Evolutionary conservation across 1,140 invertebrate genomes (phyloP).

Genomic region (Orius insidiosus): DNA sequence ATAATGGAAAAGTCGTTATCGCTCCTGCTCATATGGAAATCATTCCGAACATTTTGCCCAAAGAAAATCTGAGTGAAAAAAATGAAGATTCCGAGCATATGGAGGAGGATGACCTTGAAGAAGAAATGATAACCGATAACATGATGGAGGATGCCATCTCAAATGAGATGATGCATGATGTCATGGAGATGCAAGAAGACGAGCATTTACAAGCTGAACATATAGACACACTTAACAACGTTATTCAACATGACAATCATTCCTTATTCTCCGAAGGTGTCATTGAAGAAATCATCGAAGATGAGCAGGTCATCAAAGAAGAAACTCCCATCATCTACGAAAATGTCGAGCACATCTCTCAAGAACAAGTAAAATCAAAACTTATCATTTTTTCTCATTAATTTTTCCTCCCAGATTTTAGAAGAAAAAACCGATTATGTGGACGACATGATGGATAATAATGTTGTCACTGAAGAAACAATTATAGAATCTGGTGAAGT

Average conservation of each 20-base stretch:
- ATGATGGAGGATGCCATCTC: slow-evolving; percentile 1
- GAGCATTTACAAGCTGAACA: neutral
- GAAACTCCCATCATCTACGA: slow-evolving; percentile 1
- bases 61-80: neutral
- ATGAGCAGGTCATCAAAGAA: slow-evolving; percentile 5
- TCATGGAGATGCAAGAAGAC: slow-evolving; percentile 1
- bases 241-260: neutral
- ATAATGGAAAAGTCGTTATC: slow-evolving; percentile 3
- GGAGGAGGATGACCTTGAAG: slow-evolving; percentile 9
- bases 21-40: slow-evolving; percentile 4
- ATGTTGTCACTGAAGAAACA: slow-evolving; percentile 15
- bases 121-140: slow-evolving; percentile 7
- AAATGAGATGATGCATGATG: slow-evolving; percentile 4
- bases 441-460: slow-evolving; percentile 11
- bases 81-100: slow-evolving; percentile 13
- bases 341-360: neutral
- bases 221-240: neutral
- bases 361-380: slow-evolving; percentile 1
- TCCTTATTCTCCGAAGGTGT: slow-evolving; percentile 6
- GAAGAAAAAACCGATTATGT: slow-evolving; percentile 10
- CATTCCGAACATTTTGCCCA: slow-evolving; percentile 1
- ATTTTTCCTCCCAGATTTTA: slow-evolving; percentile 2
- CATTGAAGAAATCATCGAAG: slow-evolving; percentile 6
- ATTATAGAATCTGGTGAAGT: slow-evolving; percentile 11
- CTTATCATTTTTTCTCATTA: neutral